These are phyloP conservation scores for Triplophysa siluroides DNA, from an alignment of 2,113 vertebrate genomes.

Conservation along the genomic window DNA sequence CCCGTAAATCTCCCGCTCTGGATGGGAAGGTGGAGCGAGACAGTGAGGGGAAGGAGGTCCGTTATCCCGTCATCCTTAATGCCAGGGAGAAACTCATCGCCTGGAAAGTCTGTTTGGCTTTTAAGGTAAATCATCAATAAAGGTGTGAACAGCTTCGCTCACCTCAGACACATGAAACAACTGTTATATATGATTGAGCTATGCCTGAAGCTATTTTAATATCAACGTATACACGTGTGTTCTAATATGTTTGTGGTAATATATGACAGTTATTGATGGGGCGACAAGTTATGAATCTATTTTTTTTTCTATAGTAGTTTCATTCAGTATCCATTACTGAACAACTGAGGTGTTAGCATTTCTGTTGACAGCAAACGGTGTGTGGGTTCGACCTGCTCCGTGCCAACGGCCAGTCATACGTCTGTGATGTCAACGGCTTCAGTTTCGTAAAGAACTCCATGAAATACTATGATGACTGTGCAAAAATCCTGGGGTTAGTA, in stretches of 20 bases:
- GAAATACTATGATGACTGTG: slow-evolving; percentile 93
- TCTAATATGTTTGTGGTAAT: too few species aligned
- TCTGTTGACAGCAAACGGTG: slow-evolving; percentile 84
- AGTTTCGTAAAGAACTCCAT: slow-evolving; percentile 94
- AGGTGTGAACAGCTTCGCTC: background rate
- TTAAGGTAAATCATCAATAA: slow-evolving; percentile 75
- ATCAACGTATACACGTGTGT: too few species aligned
- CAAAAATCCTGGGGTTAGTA: slow-evolving; percentile 89
- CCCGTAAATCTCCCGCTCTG: slow-evolving; percentile 87
- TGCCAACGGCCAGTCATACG: slow-evolving; percentile 90
- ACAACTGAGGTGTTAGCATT: slow-evolving; percentile 26
- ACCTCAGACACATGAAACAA: background rate
- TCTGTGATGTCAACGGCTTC: slow-evolving; percentile 91
- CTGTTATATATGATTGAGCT: too few species aligned
- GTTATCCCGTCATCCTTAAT: slow-evolving; percentile 89
- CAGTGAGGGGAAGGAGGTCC: slow-evolving; percentile 90
- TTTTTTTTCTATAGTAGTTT: too few species aligned
- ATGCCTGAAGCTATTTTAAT: too few species aligned
- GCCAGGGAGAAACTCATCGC: slow-evolving; percentile 89
- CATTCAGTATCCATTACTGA: background rate
- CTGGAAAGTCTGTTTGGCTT: slow-evolving; percentile 91
- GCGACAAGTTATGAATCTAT: too few species aligned
- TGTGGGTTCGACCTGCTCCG: slow-evolving; percentile 90
- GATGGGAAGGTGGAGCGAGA: slow-evolving; percentile 90
- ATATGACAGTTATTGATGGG: too few species aligned